phyloP scores from a whole-genome alignment of 2,888 invertebrate genomes.

The Thymelicus lineola region DNA sequence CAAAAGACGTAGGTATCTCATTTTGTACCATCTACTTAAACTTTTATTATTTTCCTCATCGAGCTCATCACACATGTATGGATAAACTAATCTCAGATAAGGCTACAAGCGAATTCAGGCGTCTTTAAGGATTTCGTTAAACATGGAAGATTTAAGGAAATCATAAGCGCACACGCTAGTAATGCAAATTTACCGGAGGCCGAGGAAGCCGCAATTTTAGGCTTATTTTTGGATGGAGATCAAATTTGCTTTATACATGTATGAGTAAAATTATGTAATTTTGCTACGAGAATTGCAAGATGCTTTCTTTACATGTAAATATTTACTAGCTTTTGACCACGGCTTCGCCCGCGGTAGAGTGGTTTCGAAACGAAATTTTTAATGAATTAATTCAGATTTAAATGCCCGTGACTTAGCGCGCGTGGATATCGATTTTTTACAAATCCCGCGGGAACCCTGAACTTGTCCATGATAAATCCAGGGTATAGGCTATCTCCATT shows the following conservation, averaged over 20 bases:
- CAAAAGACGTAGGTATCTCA: not conserved
- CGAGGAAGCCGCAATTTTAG: slow-evolving; percentile 17
- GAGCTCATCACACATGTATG: slow-evolving; percentile 12
- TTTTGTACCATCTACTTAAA: not conserved
- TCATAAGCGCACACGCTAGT: slow-evolving; percentile 15
- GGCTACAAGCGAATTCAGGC: slow-evolving; percentile 19
- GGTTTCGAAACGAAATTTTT: no score
- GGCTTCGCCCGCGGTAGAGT: no score
- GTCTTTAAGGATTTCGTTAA: slow-evolving; percentile 29
- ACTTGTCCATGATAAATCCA: no score
- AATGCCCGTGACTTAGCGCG: no score
- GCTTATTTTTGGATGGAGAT: slow-evolving; percentile 10
- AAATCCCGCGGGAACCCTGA: no score
- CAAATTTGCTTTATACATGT: slow-evolving; percentile 9
- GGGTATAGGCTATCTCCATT: no score
- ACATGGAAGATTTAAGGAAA: slow-evolving; percentile 28
- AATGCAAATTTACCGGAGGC: slow-evolving; percentile 20
- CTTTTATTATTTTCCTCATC: slow-evolving; percentile 9
- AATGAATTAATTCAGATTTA: no score
- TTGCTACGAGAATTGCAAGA: not conserved
- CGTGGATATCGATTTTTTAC: no score
- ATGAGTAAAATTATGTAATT: not conserved
- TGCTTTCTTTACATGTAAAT: not conserved
- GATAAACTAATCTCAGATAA: slow-evolving; percentile 20
- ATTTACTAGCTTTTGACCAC: no score